Evolutionary conservation across 2,797 vertebrate genomes (phyloP), one percentile per base, ranked within the genome.

Genomic region (Amblyopsis hoosieri): DNA sequence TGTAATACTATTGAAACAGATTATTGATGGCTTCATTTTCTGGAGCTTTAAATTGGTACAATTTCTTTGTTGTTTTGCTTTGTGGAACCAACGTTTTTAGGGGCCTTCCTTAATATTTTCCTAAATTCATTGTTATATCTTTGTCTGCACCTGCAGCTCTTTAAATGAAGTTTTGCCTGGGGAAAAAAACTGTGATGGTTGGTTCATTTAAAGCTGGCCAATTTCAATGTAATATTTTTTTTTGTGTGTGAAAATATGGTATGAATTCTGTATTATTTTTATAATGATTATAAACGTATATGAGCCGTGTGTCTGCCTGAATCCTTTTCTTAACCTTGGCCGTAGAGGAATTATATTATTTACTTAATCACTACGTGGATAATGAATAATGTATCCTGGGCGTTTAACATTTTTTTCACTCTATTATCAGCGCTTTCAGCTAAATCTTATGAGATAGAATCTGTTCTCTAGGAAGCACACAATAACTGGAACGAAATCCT

Each of bases 11-110:
- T 13, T 62, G 15, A 45, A 29, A 33, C 23, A n/a, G 37, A 9
- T 42, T 42, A 42, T 7, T 15, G 58, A 63, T 33, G 19, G 45
- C 50, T 59, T 70, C 45, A 47, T 54, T 57, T 57, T 70, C 61
- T 23, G 45, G 54, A 69, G 67, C 49, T 5, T 70, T 69, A 45
- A 19, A 48, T 54, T 45, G 60, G 59, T 51, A 57, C 60, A 37
- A 52, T 46, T 17, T 61, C 12, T 52, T 19, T 46, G 23, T 13
- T 57, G 12, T 4, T 29, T 52, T 60, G n/a, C n/a, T 12, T 48
- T 54, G 53, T 14, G 23, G 47, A 58, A 63, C 54, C 54, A 59
- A 54, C 29, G 13, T 46, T 53, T 62, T 56, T 29, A 42, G 9
- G 48, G 13, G 45, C 56, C 61, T 49, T 64, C 57, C 61, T 54